phyloP scores from a whole-genome alignment of 2,113 vertebrate species.

The Trogon melanurus region DNA sequence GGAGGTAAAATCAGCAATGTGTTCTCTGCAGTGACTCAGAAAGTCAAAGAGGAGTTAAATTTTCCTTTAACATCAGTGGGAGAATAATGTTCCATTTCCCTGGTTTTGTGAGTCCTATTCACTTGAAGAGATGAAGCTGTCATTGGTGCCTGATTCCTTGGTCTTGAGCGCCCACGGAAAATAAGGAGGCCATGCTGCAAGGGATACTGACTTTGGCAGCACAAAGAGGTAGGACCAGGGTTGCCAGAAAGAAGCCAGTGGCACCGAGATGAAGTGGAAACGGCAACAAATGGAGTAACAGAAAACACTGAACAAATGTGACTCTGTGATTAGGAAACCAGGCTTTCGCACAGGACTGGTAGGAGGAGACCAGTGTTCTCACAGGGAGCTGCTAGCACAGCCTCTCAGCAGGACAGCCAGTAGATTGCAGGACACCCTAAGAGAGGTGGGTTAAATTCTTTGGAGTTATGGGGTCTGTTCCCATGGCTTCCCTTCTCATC shows the following conservation, averaged over 20 bases:
- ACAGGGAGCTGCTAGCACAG: not conserved
- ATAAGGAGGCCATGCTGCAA: not conserved
- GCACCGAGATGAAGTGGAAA: not conserved
- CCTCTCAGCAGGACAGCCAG: rapidly evolving
- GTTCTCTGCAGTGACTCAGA: not conserved
- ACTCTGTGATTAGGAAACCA: not conserved
- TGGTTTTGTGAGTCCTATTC: not conserved
- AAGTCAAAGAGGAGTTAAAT: not conserved
- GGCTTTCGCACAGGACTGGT: not conserved
- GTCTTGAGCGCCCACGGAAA: not conserved
- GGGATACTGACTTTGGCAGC: not conserved
- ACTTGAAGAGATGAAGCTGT: not conserved
- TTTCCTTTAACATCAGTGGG: not conserved
- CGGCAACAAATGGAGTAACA: not conserved
- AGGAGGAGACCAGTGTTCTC: not conserved
- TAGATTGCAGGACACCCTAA: not conserved
- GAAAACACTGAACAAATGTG: not conserved
- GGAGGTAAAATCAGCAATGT: not conserved
- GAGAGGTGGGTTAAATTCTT: not conserved
- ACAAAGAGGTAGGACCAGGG: not conserved
- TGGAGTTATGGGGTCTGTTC: not conserved
- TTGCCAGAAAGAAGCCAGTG: not conserved
- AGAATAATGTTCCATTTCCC: not conserved
- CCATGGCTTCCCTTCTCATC: not conserved
- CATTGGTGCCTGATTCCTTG: not conserved